phyloP scores from a whole-genome alignment of 1,140 invertebrate genomes.

The Apis dorsata region DNA sequence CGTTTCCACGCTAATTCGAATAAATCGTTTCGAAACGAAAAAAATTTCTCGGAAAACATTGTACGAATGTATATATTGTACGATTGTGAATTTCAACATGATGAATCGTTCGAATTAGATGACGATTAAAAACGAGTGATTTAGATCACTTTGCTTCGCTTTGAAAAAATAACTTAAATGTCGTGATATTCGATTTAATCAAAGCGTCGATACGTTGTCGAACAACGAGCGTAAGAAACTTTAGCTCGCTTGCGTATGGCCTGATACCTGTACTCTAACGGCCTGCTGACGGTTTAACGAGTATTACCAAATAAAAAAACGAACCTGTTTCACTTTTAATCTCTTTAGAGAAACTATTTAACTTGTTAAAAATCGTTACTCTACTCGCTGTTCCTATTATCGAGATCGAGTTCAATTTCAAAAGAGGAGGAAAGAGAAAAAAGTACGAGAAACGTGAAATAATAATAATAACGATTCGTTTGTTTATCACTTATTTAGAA shows the following conservation, averaged over 20 bases:
- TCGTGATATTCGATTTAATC: background rate
- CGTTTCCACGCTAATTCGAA: too few relatives aligned
- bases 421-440: background rate
- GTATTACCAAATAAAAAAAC: background rate
- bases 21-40: too few relatives aligned
- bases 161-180: background rate
- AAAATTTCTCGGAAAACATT: too few relatives aligned
- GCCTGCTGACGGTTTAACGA: background rate
- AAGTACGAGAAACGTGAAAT: background rate
- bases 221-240: background rate
- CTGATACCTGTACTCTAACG: background rate
- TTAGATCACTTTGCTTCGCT: background rate
- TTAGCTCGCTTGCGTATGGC: background rate
- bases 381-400: slow-evolving; percentile 22
- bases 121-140: background rate
- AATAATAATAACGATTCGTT: slow-evolving; percentile 26
- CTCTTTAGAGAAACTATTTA: background rate
- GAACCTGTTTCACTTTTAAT: background rate
- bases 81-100: background rate
- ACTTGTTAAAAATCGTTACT: background rate
- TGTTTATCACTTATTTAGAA: background rate
- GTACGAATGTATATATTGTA: too few relatives aligned
- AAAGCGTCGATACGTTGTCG: background rate
- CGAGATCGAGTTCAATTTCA: slow-evolving; percentile 6
- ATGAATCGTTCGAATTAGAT: background rate